Base-by-base conservation (phyloP, 2,113 vertebrate species). In the Lagopus muta region DNA sequence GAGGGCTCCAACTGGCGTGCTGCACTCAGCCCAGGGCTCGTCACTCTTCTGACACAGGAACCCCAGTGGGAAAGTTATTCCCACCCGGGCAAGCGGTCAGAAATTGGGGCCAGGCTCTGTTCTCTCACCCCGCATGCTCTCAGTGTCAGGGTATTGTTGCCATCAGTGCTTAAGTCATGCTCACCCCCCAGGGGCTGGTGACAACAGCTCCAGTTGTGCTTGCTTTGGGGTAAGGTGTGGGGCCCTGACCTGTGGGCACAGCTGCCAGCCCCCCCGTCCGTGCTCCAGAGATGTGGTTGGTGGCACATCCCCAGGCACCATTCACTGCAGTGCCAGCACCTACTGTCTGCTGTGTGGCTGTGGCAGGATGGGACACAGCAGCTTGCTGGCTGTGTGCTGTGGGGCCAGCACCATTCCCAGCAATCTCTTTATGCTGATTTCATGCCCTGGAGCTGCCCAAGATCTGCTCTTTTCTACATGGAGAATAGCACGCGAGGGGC, bases 381-480 rank as follows among this genome's bases (percentile, higher is more conserved):
- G 34, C 74, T 82, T 50, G 34, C 40, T 0, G 0, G 22, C 48
- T 30, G 52, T 66, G 88, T 69, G 91, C 89, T 87, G 57, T 89
- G 85, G 48, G 67, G 38, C 14, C 2, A 1, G 73, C 69, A 61
- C 27, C 0, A 36, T 75, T 87, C 67, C 74, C 79, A 91, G 76
- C 84, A 92, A 82, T 74, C 82, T 61, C 89, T 87, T 93, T 89
- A 76, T 70, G 32, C 55, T 45, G n/a, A 70, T 88, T 93, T 93
- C 86, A 86, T 94, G 81, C 84, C 69, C 92, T 22, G 84, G 79
- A 82, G 89, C 76, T 92, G 86, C 75, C 67, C 86, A 75, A 40
- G 83, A 45, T 64, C 42, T 94, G 88, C 52, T 73, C 81, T 89
- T 94, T 79, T 72, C 89, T 91, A 16, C 42, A 66, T 47, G 89